Percentiles rank a stretch among this genome's conserved stretches.
phyloP scores from a whole-genome alignment of 2,888 invertebrate genomes.

The Entomobrya proxima region DNA sequence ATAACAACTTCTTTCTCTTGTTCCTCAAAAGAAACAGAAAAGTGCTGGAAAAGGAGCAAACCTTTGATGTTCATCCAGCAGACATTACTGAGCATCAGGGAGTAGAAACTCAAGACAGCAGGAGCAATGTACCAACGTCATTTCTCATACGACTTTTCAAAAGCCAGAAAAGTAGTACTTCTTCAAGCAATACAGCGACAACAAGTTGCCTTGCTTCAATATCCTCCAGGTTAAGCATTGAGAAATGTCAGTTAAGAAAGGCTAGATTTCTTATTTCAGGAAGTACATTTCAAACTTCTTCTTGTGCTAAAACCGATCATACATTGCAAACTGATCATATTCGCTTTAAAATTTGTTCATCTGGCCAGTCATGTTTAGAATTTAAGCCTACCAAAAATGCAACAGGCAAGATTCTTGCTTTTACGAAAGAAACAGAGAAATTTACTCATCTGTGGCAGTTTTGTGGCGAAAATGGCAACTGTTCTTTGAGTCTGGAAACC shows the following conservation, averaged over 20 bases:
- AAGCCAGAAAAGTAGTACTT: neutral
- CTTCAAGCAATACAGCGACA: neutral
- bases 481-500: conserved; percentile 26
- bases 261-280: conserved; percentile 45
- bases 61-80: conserved; percentile 48
- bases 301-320: neutral
- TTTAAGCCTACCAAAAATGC: neutral
- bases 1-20: neutral
- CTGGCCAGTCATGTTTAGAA: conserved; percentile 32
- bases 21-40: neutral
- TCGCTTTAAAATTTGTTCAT: conserved; percentile 21
- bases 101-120: neutral
- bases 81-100: conserved; percentile 14
- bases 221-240: conserved; percentile 18
- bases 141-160: conserved; percentile 48
- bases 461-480: conserved; percentile 44
- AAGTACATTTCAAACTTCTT: neutral
- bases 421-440: neutral
- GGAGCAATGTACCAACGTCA: neutral
- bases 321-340: neutral
- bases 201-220: conserved; percentile 51
- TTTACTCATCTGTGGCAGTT: conserved; percentile 51
- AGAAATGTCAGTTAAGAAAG: conserved; percentile 39
- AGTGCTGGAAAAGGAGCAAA: conserved; percentile 40
- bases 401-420: neutral